Percentiles rank a stretch among this genome's conserved stretches.
Evolutionary conservation across 2,888 invertebrate genomes (phyloP).

Genomic region (Osedax frankpressi): DNA sequence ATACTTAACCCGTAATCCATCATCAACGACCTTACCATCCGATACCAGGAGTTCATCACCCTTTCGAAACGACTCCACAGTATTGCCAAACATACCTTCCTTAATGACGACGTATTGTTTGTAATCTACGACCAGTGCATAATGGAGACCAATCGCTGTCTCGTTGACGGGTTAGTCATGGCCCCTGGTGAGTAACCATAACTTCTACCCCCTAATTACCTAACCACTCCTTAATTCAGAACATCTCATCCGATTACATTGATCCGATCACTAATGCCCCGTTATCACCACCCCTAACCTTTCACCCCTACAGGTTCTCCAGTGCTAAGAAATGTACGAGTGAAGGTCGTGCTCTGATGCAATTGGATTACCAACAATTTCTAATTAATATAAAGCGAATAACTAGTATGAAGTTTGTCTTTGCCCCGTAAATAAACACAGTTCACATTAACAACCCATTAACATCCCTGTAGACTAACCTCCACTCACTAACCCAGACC

Average conservation of each 20-base stretch:
- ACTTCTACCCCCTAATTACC: too few species aligned
- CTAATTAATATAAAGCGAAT: constrained; percentile 73
- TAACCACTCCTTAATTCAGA: too few species aligned
- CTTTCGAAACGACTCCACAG: constrained; percentile 65
- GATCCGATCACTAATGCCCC: too few species aligned
- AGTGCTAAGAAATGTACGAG: constrained; percentile 79
- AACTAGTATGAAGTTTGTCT: constrained; percentile 54
- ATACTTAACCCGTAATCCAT: too few species aligned
- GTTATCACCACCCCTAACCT: too few species aligned
- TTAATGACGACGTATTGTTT: constrained; percentile 29
- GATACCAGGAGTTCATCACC: constrained; percentile 52
- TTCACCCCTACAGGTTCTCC: constrained; percentile 25
- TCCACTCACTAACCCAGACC: too few species aligned
- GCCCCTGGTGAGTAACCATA: constrained; percentile 47
- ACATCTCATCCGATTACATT: too few species aligned
- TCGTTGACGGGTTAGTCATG: constrained; percentile 68
- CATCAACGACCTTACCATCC: too few species aligned
- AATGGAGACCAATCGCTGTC: constrained; percentile 67
- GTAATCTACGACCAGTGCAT: constrained; percentile 77
- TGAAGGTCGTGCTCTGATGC: constrained; percentile 91
- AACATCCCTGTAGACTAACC: too few species aligned
- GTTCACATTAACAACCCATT: too few species aligned
- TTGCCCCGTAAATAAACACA: too few species aligned
- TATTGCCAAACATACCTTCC: constrained; percentile 52
- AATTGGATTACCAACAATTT: constrained; percentile 87